Evolutionary conservation across 2,888 invertebrate genomes (phyloP), one percentile per base, ranked within the genome.

Genomic region (Vandiemenella viatica): DNA sequence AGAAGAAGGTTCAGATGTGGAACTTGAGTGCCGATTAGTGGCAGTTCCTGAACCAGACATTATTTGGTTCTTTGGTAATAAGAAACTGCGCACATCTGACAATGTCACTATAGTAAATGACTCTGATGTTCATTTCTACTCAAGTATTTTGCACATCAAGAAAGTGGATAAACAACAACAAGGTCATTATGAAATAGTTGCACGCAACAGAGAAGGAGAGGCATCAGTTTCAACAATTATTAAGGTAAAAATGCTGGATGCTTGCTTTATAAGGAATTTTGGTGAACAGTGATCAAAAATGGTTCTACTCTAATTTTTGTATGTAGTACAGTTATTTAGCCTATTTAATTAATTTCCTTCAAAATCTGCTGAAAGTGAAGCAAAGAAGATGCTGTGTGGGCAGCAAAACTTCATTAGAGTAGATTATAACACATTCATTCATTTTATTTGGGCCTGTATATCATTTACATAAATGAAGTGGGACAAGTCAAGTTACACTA

Each of bases 31-130:
- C 62, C 79, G 88, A 57, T 71, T 93, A 41, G 86, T 90, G 23
- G 93, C 92, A 22, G 82, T 89, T 51, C 95, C 95, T 1, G 91
- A 92, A 67, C 93, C 95, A 1, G 90, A 90, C 56, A 83, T 93
- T 52, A 78, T 77, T 19, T 92, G 92, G 89, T 80, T 79, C 55
- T 81, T 81, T 55, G 83, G 88, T 61, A 81, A 82, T 5, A 80
- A 81, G 61, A 79, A 81, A 60, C 72, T 93, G 43, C 73, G 74
- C 37, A 77, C 77, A 13, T 74, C 76, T 51, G 79, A 81, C 50
- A 83, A 86, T 60, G 71, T 86, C 7, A 78, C 78, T 1, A 75
- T 92, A 26, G 77, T 75, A 1, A 84, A 81, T 0, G 83, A 85
- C 63, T 85, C 86, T 1, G 90, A 92, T 60, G 85, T 88, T 77